Evolutionary conservation across 1,140 invertebrate species (phyloP).

Genomic region (Armadillidium nasatum): DNA sequence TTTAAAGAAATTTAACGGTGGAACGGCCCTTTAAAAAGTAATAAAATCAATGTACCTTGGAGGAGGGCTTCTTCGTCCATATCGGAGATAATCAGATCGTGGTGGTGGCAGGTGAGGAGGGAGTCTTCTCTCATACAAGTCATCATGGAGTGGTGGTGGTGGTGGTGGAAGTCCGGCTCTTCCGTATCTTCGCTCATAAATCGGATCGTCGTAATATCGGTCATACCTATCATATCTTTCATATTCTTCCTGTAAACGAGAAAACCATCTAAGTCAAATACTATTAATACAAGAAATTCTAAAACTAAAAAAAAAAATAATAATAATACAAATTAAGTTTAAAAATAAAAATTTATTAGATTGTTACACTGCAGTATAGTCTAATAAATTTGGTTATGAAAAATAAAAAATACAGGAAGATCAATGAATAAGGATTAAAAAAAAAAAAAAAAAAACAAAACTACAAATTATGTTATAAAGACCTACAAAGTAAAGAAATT

Average conservation of each 20-base stretch:
- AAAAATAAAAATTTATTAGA: too few relatives aligned
- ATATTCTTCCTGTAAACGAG: background rate
- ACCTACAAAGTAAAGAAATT: too few relatives aligned
- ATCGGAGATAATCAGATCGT: constrained; percentile 25
- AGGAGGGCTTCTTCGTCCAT: constrained; percentile 22
- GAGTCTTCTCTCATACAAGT: constrained; percentile 21
- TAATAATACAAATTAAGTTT: too few relatives aligned
- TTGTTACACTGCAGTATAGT: too few relatives aligned
- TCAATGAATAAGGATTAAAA: too few relatives aligned
- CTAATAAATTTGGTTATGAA: too few relatives aligned
- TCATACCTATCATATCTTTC: constrained; percentile 26
- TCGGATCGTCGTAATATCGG: constrained; percentile 26
- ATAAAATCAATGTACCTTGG: background rate
- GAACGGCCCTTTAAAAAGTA: too few relatives aligned
- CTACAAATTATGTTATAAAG: too few relatives aligned
- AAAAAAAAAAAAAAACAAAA: background rate
- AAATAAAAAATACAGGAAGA: background rate
- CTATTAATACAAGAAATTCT: too few relatives aligned
- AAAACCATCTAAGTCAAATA: too few relatives aligned
- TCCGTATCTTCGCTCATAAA: constrained; percentile 17
- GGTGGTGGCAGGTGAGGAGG: constrained; percentile 22
- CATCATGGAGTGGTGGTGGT: constrained; percentile 18
- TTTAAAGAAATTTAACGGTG: too few relatives aligned
- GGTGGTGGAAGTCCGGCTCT: constrained; percentile 9
- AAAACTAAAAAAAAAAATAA: too few relatives aligned